Evolutionary conservation across 2,797 vertebrate genomes (phyloP), one percentile per base, ranked within the genome.

Genomic region (Rousettus madagascariensis): DNA sequence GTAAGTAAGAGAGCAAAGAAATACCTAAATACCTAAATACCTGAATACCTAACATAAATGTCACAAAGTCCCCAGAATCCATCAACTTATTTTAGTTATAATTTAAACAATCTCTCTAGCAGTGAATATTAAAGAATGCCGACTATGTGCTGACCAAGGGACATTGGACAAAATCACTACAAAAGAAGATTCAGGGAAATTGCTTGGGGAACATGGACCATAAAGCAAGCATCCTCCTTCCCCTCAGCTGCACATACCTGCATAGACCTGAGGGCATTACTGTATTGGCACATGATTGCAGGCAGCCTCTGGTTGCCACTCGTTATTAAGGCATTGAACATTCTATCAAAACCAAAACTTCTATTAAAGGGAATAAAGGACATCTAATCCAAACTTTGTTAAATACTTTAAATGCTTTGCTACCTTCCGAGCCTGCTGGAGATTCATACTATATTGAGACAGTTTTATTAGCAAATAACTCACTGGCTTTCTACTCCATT

Each of bases 351-450:
- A 20, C 33, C 55, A 28, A 85, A 90, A 49, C 28, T 85, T 55
- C 53, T 66, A 53, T 75, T 75, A 55, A 93, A 33, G 30, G 26
- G 11, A 63, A 36, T 69, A 46, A 75, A 75, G 86, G 43, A n/a
- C 83, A 72, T 75, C 82, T 75, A 28, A 69, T 63, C 75, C 82
- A 93, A 91, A 86, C 33, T 88, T 61, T 80, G 80, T 69, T 86
- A 69, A 86, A 28, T 77, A 49, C 38, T 65, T 19, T 20, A 90
- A 90, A 68, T 79, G 11, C 28, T 80, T 66, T 55, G 68, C 51
- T 72, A 65, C 49, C 41, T 86, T 80, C 72, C 55, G 59, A 90
- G 59, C 24, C 41, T 80, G 5, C 49, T 90, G 75, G n/a, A 59
- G 10, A 82, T 74, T 51, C 82, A 77, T n/a, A 43, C 36, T 69